Base-by-base conservation (phyloP, 2,888 invertebrate genomes). In the Hydraecia micacea region DNA sequence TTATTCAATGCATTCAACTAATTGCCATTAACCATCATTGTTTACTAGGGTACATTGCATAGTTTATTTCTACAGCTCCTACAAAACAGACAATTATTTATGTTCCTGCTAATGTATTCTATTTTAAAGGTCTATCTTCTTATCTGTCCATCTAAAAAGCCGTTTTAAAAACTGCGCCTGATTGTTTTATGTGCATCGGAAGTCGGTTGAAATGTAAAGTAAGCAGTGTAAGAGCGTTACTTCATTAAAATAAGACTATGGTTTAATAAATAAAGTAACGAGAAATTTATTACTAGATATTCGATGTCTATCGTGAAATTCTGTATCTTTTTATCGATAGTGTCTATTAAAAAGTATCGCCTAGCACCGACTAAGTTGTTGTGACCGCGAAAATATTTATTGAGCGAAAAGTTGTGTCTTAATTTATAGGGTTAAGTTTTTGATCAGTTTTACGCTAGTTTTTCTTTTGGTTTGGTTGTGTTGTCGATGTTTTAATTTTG, bases 161-260 rank as follows among this genome's bases (percentile, higher is more conserved):
- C 36, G 62, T 81, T 85, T 82, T 83, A 73, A 88, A 88, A 89
- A 83, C 72, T 55, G 46, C 62, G 77, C 60, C 77, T 83, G 87
- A 88, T 86, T 84, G 87, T 84, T 89, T 89, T 89, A 89, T 89
- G 78, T 42, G 66, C 55, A 58, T 86, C 81, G 87, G 86, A 87
- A 85, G 86, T 83, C 71, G 42, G 82, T 81, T 82, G 73, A 87
- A 87, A 84, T 84, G 86, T 86, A 75, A 84, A 84, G 46, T 76
- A 21, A 65, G 39, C 58, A 36, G 11, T 28, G 58, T 36, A 81
- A 78, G 39, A 77, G 68, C 60, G 73, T 75, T 73, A 73, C 71
- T 79, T 77, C 75, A 77, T 81, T 87, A 84, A 85, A 81, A 77
- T 81, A 79, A 83, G 69, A 75, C 72, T 62, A 75, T 79, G 55